Evolutionary conservation across 2,797 vertebrate genomes (phyloP).

Genomic region (Chiloscyllium punctatum): DNA sequence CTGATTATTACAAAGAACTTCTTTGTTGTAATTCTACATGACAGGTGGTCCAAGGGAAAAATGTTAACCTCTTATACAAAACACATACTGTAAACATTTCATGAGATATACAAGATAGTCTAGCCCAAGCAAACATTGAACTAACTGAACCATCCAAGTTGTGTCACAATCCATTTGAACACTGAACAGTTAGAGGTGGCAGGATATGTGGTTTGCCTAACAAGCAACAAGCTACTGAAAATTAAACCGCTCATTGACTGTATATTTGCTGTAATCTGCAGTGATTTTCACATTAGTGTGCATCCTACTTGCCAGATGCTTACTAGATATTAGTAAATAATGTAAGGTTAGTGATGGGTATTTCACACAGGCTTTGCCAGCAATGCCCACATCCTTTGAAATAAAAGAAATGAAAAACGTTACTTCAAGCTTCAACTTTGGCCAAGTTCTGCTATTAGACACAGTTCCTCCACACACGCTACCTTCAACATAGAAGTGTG

Average conservation of each 20-base stretch:
- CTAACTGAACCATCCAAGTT: constrained; percentile 20
- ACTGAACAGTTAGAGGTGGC: not conserved
- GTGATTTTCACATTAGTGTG: not conserved
- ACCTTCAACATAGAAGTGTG: not conserved
- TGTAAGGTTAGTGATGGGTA: not conserved
- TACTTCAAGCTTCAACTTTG: not conserved
- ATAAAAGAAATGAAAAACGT: not conserved
- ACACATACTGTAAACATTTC: constrained; percentile 20
- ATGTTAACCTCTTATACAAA: constrained; percentile 2
- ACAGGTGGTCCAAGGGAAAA: not conserved
- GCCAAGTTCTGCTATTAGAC: not conserved
- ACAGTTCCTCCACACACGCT: not conserved
- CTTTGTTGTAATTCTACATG: constrained; percentile 13
- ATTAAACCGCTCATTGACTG: not conserved
- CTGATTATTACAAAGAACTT: constrained; percentile 10
- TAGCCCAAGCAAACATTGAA: not conserved
- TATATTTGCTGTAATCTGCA: not conserved
- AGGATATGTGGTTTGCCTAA: not conserved
- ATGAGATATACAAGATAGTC: constrained; percentile 1
- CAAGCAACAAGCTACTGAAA: constrained; percentile 14
- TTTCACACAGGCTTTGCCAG: not conserved
- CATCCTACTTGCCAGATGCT: not conserved
- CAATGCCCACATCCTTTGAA: not conserved
- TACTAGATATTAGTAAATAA: not conserved
- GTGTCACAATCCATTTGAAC: not conserved